Evolutionary conservation across 2,113 vertebrate genomes (phyloP).

Genomic region (Callocephalon fimbriatum): DNA sequence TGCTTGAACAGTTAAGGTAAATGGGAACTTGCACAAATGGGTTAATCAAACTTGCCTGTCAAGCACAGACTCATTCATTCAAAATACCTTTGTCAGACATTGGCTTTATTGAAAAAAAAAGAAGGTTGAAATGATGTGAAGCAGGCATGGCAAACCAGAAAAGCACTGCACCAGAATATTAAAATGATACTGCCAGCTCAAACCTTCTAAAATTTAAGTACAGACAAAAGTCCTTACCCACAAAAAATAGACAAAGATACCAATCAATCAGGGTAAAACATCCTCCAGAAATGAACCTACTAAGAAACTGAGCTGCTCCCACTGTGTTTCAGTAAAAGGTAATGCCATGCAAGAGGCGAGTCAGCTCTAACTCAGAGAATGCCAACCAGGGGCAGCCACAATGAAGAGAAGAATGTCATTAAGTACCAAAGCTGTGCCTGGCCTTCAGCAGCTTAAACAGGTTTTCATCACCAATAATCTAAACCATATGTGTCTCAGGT

Average conservation of each 20-base stretch:
- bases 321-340: neutral
- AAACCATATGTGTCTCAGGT: neutral
- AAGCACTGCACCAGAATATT: neutral
- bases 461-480: neutral
- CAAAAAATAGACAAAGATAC: neutral
- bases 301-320: neutral
- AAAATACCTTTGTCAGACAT: neutral
- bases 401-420: neutral
- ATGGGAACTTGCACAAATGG: neutral
- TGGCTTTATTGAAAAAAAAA: neutral
- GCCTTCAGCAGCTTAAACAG: neutral
- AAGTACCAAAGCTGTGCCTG: neutral
- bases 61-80: neutral
- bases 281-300: neutral
- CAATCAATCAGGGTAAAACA: rapidly evolving
- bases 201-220: neutral
- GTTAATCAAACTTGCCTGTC: conserved; percentile 30
- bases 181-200: neutral
- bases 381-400: neutral
- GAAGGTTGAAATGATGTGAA: neutral
- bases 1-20: conserved; percentile 40
- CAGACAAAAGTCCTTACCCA: neutral
- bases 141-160: neutral
- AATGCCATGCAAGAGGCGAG: neutral
- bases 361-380: neutral